These are phyloP conservation scores for Mamestra configurata DNA, from an alignment of 1,140 invertebrate species.

Conservation along the genomic window DNA sequence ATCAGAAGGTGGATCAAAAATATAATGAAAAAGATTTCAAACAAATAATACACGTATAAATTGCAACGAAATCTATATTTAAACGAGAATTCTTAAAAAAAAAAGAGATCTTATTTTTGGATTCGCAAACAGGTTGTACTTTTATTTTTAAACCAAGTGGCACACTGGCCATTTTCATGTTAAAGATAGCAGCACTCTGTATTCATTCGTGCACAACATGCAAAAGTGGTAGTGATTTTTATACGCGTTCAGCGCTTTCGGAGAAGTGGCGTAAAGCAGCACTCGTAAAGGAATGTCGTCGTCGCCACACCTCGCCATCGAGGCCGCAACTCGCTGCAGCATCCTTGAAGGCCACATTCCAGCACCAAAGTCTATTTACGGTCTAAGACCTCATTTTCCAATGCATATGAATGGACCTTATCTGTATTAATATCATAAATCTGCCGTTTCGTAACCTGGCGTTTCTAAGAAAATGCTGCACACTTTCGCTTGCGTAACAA, in stretches of 20 bases:
- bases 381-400: constrained; percentile 78
- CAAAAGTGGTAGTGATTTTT: constrained; percentile 32
- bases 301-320: constrained; percentile 77
- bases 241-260: constrained; percentile 36
- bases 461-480: constrained; percentile 9
- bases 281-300: constrained; percentile 80
- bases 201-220: constrained; percentile 20
- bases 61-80: background rate
- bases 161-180: constrained; percentile 4
- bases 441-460: constrained; percentile 51
- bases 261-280: constrained; percentile 57
- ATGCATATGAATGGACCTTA: constrained; percentile 70
- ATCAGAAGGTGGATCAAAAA: no score
- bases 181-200: constrained; percentile 3
- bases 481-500: constrained; percentile 56
- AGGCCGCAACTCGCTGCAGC: constrained; percentile 67
- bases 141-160: constrained; percentile 11
- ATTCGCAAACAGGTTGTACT: background rate
- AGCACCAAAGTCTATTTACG: constrained; percentile 69
- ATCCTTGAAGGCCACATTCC: constrained; percentile 87
- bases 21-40: no score
- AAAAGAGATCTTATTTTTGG: background rate
- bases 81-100: background rate
- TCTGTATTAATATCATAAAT: constrained; percentile 51
- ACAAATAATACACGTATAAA: background rate